Conservation (phyloP, 2,113 vertebrate species). For the Pteronura brasiliensis region DNA sequence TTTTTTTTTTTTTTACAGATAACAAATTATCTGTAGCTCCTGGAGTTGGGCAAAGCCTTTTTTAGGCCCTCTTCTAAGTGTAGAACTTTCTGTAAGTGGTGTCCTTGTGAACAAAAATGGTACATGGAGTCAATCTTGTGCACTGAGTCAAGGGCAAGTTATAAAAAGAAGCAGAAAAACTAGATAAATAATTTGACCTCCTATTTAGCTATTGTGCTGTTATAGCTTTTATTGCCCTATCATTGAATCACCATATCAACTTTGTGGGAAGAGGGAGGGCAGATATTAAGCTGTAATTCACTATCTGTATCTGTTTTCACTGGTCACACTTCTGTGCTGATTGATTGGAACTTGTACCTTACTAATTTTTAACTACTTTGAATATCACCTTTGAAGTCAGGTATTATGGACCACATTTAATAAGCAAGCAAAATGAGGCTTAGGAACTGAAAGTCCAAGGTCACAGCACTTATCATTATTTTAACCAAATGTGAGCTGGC, state of each 20-base stretch:
- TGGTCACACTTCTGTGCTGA: background rate
- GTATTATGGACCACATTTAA: background rate
- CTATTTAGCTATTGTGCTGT: background rate
- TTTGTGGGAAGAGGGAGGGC: background rate
- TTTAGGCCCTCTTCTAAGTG: background rate
- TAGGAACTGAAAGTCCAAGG: background rate
- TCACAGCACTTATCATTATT: background rate
- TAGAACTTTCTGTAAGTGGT: background rate
- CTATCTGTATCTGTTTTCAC: background rate
- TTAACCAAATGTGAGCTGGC: background rate
- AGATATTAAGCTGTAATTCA: background rate
- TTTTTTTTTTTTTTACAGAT: background rate
- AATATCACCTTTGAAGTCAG: background rate
- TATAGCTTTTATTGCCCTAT: background rate
- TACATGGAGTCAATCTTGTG: background rate
- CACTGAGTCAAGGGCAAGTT: background rate
- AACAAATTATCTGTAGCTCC: background rate
- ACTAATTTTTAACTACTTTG: background rate
- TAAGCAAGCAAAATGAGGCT: background rate
- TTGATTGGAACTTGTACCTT: background rate
- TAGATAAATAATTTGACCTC: background rate
- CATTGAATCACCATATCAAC: background rate
- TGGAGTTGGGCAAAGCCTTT: background rate
- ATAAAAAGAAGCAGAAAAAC: background rate
- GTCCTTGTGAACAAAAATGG: background rate